A percentile compares a stretch with the other conserved stretches of the same genome.
Evolutionary conservation across 2,113 vertebrate genomes (phyloP).

Genomic region (Colinus virginianus): DNA sequence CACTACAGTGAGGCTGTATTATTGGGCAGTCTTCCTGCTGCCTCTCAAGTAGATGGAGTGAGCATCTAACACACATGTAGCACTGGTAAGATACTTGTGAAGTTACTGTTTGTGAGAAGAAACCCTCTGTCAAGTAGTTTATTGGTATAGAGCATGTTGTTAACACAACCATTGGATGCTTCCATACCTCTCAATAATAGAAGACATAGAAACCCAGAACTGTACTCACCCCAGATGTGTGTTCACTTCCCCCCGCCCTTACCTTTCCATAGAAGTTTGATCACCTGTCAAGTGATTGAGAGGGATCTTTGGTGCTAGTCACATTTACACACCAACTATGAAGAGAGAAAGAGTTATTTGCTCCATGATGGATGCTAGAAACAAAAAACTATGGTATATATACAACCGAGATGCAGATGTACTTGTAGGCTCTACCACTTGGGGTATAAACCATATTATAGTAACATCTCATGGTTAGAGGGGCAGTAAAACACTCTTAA

Average conservation of each 20-base stretch:
- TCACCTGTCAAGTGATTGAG: neutral
- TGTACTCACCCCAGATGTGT: neutral
- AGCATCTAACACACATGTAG: fast-evolving
- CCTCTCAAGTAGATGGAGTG: neutral
- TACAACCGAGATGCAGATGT: neutral
- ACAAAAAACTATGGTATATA: neutral
- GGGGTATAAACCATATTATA: neutral
- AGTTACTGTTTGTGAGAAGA: neutral
- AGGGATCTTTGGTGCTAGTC: neutral
- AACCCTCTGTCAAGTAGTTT: neutral
- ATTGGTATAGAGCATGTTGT: fast-evolving
- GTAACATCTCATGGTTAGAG: neutral
- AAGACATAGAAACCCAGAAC: neutral
- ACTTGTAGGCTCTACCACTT: neutral
- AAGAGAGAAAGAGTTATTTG: neutral
- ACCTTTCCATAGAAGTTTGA: neutral
- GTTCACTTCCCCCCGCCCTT: neutral
- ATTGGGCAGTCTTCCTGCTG: neutral
- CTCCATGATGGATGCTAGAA: neutral
- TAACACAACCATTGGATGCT: neutral
- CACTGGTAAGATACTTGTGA: neutral
- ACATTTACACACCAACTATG: neutral
- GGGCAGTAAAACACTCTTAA: neutral
- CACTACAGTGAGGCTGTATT: neutral
- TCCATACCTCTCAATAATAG: neutral